phyloP scores from a whole-genome alignment of 2,797 vertebrate genomes.

The Anguilla anguilla region DNA sequence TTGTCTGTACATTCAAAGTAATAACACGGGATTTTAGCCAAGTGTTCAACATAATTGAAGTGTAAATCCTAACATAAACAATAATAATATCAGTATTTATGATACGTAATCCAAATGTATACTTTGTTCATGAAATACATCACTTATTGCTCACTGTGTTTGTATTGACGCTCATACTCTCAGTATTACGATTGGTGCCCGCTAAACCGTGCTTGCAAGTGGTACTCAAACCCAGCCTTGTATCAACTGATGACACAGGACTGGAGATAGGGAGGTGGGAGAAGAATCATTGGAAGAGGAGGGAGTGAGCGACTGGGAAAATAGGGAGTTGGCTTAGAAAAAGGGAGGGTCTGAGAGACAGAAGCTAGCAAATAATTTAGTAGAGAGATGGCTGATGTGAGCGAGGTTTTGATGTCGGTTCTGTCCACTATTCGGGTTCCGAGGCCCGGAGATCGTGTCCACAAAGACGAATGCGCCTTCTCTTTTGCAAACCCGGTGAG shows the following conservation, averaged over 20 bases:
- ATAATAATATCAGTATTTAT: background rate
- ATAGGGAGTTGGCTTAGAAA: slow-evolving; percentile 51
- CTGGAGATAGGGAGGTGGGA: slow-evolving; percentile 56
- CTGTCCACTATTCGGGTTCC: slow-evolving; percentile 94
- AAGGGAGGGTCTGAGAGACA: slow-evolving; percentile 50
- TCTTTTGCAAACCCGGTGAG: slow-evolving; percentile 96
- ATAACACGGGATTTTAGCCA: background rate
- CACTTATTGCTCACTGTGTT: background rate
- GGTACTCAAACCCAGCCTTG: slow-evolving; percentile 59
- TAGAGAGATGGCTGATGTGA: slow-evolving; percentile 83
- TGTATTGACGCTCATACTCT: background rate
- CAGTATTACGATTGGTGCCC: slow-evolving; percentile 53
- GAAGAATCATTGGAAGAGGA: slow-evolving; percentile 42
- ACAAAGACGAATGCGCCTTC: slow-evolving; percentile 99
- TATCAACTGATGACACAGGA: slow-evolving; percentile 42
- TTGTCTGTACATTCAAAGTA: background rate
- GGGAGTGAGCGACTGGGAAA: slow-evolving; percentile 41
- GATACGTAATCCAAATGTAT: background rate
- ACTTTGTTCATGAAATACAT: background rate
- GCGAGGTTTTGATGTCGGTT: slow-evolving; percentile 92
- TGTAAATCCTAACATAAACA: background rate
- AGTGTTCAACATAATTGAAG: background rate
- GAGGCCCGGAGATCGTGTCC: slow-evolving; percentile 94
- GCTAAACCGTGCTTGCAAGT: slow-evolving; percentile 37
- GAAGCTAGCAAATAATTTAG: slow-evolving; percentile 50